Conservation (phyloP, 1,140 invertebrate species). For the Ceratina japonica region DNA sequence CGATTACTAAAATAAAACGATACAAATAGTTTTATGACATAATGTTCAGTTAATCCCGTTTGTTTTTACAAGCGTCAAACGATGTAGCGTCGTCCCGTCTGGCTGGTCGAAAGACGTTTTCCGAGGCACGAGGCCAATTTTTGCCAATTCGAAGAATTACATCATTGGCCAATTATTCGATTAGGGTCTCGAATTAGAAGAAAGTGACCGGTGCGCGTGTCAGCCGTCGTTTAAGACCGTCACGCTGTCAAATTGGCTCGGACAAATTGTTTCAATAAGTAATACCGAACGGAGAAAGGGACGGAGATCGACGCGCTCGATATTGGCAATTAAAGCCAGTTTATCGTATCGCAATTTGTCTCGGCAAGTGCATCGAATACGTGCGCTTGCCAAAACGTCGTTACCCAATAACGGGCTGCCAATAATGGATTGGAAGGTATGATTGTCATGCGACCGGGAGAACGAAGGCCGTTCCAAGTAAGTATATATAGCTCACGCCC, state of each 20-base stretch:
- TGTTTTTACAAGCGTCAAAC: too few species aligned
- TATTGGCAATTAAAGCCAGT: neutral
- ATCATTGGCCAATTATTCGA: slow-evolving; percentile 23
- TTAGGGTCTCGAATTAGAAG: slow-evolving; percentile 40
- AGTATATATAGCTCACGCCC: slow-evolving; percentile 52
- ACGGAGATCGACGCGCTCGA: too few species aligned
- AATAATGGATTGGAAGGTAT: slow-evolving; percentile 51
- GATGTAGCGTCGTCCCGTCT: too few species aligned
- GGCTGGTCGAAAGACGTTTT: neutral
- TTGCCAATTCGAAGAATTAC: slow-evolving; percentile 34
- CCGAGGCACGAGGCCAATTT: slow-evolving; percentile 19
- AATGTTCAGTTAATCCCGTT: too few species aligned
- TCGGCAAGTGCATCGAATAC: neutral
- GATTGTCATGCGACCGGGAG: slow-evolving; percentile 54
- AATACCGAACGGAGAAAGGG: too few species aligned
- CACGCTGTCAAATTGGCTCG: neutral
- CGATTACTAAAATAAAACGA: too few species aligned
- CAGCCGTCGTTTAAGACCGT: slow-evolving; percentile 32
- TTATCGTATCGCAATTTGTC: neutral
- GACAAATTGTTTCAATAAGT: neutral
- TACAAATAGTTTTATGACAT: too few species aligned
- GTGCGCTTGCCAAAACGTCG: slow-evolving; percentile 2
- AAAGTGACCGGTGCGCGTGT: slow-evolving; percentile 44
- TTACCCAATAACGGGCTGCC: slow-evolving; percentile 30
- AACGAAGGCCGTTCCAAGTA: slow-evolving; percentile 56